Evolutionary conservation across 2,797 vertebrate genomes (phyloP), one percentile per base, ranked within the genome.

Genomic region (Periophthalmus magnuspinnatus): DNA sequence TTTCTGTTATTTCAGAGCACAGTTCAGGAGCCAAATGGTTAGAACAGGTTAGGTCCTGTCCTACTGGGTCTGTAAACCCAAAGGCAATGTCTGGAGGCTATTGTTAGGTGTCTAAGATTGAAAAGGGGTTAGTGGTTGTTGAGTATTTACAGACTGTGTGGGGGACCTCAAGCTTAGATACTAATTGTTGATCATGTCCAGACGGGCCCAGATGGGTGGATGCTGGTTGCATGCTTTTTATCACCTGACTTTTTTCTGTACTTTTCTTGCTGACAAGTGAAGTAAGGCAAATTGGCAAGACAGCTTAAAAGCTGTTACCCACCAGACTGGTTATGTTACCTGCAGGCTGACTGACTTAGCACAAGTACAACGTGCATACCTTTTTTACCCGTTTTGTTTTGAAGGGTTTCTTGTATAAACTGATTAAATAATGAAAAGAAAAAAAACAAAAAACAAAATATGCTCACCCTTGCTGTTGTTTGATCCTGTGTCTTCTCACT

Each of bases 391-490:
- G 22, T 41, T 47, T 5, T 24, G 50, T 50, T 0, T 9, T 36
- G 13, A n/a, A 38, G 60, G n/a, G 24, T 48, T 48, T 17, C 54
- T 9, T 19, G 52, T 33, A 16, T 33, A 22, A 78, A 21, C 54
- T 0, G 55, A 19, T 32, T 45, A 24, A 58, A 68, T 21, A 33
- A 48, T 45, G 13, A 45, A 16, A 45, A 16, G 13, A 34, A 13
- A 22, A 22, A 22, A 22, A 41, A 72, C 19, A 22, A 22, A 22
- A 22, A 41, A 72, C 19, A 66, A 61, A 38, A 63, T 73, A 13
- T 73, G 13, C 93, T 94, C 87, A 94, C 93, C 93, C 92, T 77
- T 90, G 92, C 79, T 90, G 84, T 58, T 70, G 84, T 55, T 55
- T 88, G 45, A 80, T 79, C 83, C 85, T 84, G 69, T 56, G 83